Conservation (phyloP, 2,113 vertebrate genomes). For the Chloropsis cyanopogon region DNA sequence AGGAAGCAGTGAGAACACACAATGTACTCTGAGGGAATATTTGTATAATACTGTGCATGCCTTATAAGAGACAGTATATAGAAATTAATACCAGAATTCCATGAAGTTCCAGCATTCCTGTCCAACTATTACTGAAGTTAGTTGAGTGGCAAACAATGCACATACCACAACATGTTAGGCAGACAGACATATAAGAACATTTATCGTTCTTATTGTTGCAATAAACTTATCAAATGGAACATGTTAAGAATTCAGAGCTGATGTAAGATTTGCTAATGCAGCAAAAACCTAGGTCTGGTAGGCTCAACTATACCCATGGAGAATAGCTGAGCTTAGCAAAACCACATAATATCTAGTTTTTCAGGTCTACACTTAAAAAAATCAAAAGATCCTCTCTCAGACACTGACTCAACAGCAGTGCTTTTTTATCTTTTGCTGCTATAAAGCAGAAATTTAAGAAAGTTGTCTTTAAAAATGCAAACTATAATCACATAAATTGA, state of each 20-base stretch:
- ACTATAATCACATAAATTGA: not conserved
- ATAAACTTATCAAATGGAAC: not conserved
- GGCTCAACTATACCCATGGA: not conserved
- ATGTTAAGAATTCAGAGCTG: not conserved
- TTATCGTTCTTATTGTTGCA: not conserved
- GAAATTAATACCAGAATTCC: not conserved
- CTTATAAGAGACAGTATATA: not conserved
- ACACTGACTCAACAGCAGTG: not conserved
- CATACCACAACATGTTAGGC: not conserved
- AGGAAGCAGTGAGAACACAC: not conserved
- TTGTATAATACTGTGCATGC: not conserved
- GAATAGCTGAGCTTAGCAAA: not conserved
- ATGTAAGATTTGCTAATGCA: not conserved
- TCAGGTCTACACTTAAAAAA: not conserved
- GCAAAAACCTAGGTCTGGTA: not conserved
- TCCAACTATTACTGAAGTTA: not conserved
- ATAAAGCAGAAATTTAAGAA: constrained; percentile 7
- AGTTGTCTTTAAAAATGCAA: not conserved
- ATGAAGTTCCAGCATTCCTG: not conserved
- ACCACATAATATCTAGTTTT: constrained; percentile 17
- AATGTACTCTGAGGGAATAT: not conserved
- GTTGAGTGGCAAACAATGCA: not conserved
- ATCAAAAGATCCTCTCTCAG: not conserved
- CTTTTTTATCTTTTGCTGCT: not conserved
- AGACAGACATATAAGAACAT: not conserved